Percentiles rank a stretch among this genome's conserved stretches.
Conservation (phyloP, 1,140 invertebrate genomes). For the Drosophila malerkotliana region DNA sequence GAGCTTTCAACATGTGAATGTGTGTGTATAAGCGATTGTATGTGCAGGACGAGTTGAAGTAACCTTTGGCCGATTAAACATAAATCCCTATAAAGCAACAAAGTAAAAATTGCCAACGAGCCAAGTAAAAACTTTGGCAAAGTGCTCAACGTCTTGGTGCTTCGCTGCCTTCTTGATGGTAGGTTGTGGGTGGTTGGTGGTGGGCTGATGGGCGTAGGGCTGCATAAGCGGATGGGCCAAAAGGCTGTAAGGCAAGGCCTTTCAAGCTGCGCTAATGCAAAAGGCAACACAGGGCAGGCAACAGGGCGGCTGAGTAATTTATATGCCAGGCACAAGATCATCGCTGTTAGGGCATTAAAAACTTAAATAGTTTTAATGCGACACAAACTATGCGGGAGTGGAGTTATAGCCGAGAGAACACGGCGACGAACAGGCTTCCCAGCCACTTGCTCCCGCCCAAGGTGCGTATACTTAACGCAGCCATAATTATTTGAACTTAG, state of each 20-base stretch:
- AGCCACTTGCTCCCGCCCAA: constrained; percentile 8
- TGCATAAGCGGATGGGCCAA: neutral
- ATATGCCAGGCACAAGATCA: constrained; percentile 80
- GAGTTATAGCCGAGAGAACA: constrained; percentile 6
- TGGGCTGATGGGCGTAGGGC: constrained; percentile 2
- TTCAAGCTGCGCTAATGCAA: constrained; percentile 61
- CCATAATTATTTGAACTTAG: constrained; percentile 19
- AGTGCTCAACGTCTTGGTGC: constrained; percentile 63
- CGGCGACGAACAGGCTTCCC: constrained; percentile 6
- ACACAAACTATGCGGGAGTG: constrained; percentile 64
- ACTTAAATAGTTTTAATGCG: constrained; percentile 82
- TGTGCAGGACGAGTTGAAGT: constrained; percentile 24
- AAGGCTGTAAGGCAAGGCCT: constrained; percentile 38
- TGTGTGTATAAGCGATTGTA: neutral
- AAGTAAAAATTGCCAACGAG: constrained; percentile 81
- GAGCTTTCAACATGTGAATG: constrained; percentile 58
- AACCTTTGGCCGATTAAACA: constrained; percentile 81
- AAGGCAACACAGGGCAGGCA: constrained; percentile 1
- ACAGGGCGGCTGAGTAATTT: constrained; percentile 57
- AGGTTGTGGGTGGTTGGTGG: constrained; percentile 19
- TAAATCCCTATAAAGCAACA: constrained; percentile 80
- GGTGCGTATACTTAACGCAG: constrained; percentile 60
- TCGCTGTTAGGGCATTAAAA: constrained; percentile 79
- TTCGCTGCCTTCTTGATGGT: constrained; percentile 29
- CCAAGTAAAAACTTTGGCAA: constrained; percentile 80